These are phyloP conservation scores for Myotis myotis DNA, from an alignment of 2,797 vertebrate genomes.

Conservation along the genomic window DNA sequence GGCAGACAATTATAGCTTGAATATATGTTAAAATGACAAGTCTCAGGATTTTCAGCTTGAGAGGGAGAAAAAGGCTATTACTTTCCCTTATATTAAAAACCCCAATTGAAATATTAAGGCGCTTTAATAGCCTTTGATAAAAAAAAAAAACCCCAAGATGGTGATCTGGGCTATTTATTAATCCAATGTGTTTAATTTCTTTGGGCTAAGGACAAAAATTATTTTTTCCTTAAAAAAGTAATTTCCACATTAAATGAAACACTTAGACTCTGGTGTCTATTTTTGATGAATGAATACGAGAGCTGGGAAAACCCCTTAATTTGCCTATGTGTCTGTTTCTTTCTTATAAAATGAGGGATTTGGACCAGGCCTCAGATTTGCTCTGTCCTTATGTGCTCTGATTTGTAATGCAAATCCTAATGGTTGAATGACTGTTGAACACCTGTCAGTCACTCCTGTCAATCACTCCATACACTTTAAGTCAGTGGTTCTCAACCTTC, in stretches of 20 bases:
- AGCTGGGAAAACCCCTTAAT: slow-evolving; percentile 12
- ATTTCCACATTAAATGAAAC: slow-evolving; percentile 41
- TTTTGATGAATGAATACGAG: slow-evolving; percentile 36
- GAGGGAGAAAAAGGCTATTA: background rate
- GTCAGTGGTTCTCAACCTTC: too few species aligned
- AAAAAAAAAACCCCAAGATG: background rate
- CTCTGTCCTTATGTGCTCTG: background rate
- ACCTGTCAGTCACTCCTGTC: background rate
- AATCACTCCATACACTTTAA: background rate
- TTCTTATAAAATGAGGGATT: background rate
- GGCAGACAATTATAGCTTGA: background rate
- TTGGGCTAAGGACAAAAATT: background rate
- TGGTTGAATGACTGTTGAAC: background rate
- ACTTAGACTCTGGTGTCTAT: slow-evolving; percentile 14
- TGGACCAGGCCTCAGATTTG: background rate
- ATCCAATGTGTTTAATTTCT: background rate
- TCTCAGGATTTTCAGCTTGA: background rate
- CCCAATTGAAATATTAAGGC: background rate
- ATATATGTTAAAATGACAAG: background rate
- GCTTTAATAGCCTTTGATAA: background rate
- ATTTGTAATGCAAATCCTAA: background rate
- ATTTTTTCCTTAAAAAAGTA: background rate
- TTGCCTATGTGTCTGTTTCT: background rate
- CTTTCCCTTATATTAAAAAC: background rate
- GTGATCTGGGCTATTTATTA: background rate